Evolutionary conservation across 2,113 vertebrate species (phyloP), one percentile per base, ranked within the genome.

Genomic region (Eurystomus gularis): DNA sequence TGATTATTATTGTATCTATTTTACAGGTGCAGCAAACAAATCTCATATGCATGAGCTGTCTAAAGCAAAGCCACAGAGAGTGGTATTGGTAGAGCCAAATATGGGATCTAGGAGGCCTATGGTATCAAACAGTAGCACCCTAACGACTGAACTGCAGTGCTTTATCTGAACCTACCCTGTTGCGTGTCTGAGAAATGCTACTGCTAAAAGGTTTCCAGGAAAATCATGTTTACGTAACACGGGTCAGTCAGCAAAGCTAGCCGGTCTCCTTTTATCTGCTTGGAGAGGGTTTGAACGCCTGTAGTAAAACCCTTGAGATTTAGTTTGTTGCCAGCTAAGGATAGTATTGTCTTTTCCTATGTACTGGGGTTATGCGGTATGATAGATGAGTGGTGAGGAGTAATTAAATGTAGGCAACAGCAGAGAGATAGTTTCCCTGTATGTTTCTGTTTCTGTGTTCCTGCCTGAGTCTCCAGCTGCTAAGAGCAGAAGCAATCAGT

Each of bases 341-440:
- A 35, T 49, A 9, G 17, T 86, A 84, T 20, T 55, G n/a, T 82
- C 18, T 83, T 94, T 66, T 87, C 51, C 68, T 58, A 6, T 35
- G 16, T 73, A 29, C 48, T 62, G 65, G 81, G 57, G 46, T 70
- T 82, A 35, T 46, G 33, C 71, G 64, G 57, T n/a, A 14, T 70
- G 35, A 28, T 60, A 58, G 29, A 46, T 90, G 39, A 82, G 33
- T 70, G 55, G 17, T 42, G 55, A 86, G 55, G 57, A 88, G 46
- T 90, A 93, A 94, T 86, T 94, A 96, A 96, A 94, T 70, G 35
- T 57, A 88, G 44, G 40, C 82, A 65, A 42, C 16, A 86, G 37
- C n/a, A 31, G 31, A 77, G 72, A 75, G 28, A 51, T 15, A 16
- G 2, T 82, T 52, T 73, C 19, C 23, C 46, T 72, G 57, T 25